A percentile compares a stretch with the other conserved stretches of the same genome.
Evolutionary conservation across 2,888 invertebrate species (phyloP).

Genomic region (Odontothrips loti): DNA sequence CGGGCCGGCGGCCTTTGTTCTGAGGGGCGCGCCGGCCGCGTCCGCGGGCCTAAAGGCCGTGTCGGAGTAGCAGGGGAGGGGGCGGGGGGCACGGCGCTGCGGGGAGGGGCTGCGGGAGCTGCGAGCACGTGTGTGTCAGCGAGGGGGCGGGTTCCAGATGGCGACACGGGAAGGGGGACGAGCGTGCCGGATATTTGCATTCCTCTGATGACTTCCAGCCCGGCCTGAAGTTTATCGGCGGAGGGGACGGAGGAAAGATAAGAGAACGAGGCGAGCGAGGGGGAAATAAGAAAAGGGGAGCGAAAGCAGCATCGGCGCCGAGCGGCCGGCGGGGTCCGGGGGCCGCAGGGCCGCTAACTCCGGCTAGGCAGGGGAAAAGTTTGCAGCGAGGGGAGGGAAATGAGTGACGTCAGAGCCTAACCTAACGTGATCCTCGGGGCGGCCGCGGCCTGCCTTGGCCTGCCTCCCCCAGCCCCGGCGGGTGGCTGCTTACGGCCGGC

Average conservation of each 20-base stretch:
- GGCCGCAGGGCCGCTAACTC: no score
- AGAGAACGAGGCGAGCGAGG: not conserved
- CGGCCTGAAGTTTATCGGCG: not conserved
- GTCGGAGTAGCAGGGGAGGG: not conserved
- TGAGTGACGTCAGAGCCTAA: no score
- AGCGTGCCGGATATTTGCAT: constrained; percentile 7
- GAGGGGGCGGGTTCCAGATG: not conserved
- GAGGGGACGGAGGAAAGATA: not conserved
- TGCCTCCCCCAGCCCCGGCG: no score
- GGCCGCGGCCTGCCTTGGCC: no score
- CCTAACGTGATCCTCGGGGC: no score
- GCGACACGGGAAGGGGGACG: not conserved
- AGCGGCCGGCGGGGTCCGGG: no score
- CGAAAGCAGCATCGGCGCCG: no score
- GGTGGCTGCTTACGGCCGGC: not conserved
- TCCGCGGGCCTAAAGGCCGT: not conserved
- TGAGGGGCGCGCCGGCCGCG: no score
- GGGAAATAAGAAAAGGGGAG: not conserved
- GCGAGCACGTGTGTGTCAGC: not conserved
- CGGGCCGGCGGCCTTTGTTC: no score
- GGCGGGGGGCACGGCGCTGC: not conserved
- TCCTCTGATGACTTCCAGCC: not conserved
- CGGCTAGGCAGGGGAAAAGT: no score
- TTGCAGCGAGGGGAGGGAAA: no score
- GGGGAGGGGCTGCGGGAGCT: not conserved